Evolutionary conservation across 2,797 vertebrate species (phyloP).

Genomic region (Myotis vivesi): DNA sequence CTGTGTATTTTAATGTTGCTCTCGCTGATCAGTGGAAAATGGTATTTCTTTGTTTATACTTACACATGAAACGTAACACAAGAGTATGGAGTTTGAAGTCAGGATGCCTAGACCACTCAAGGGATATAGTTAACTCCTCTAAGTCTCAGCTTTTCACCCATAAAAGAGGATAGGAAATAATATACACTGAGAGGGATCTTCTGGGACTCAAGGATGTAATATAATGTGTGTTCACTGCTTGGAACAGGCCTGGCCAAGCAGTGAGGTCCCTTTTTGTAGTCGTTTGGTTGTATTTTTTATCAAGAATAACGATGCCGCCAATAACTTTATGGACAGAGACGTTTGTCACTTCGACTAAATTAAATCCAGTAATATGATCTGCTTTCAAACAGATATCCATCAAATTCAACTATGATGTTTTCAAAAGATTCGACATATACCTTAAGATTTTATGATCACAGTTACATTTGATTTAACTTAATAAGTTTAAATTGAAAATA

Average conservation of each 20-base stretch:
- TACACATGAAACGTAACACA: rapidly evolving
- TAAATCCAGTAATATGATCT: neutral
- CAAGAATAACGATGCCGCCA: neutral
- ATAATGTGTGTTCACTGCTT: neutral
- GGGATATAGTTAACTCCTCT: neutral
- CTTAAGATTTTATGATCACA: neutral
- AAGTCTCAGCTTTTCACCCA: neutral
- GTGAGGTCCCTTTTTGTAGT: neutral
- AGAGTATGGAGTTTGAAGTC: neutral
- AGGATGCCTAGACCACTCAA: neutral
- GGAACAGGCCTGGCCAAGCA: neutral
- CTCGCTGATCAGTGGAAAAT: neutral
- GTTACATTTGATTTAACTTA: neutral
- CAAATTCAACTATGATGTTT: neutral
- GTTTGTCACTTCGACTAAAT: neutral
- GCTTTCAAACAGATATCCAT: neutral
- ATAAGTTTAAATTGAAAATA: neutral
- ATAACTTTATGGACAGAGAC: neutral
- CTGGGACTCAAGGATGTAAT: neutral
- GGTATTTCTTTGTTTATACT: neutral
- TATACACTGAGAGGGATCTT: neutral
- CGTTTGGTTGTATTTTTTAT: neutral
- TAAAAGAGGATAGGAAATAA: neutral
- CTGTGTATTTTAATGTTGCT: neutral
- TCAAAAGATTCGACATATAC: neutral